Conservation (phyloP, 2,797 vertebrate genomes). For the Caiman crocodilus region DNA sequence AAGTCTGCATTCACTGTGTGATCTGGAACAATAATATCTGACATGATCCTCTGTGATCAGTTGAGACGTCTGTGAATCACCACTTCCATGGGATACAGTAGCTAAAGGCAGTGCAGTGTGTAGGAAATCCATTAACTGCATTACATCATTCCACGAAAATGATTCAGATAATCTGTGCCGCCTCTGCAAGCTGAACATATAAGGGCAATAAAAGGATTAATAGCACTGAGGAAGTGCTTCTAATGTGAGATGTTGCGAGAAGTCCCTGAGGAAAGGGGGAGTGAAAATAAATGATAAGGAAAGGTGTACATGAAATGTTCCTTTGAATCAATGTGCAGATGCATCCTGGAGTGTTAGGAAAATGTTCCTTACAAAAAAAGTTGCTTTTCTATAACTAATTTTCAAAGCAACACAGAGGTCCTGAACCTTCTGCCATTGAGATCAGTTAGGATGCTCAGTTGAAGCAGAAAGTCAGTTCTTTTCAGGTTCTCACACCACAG, state of each 20-base stretch:
- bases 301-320: neutral
- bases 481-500: neutral
- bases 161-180: conserved; percentile 59
- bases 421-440: neutral
- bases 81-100: fast-evolving
- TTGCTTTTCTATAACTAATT: neutral
- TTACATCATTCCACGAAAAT: conserved; percentile 39
- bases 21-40: neutral
- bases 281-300: neutral
- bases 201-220: conserved; percentile 35
- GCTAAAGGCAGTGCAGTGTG: fast-evolving
- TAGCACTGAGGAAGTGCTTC: neutral
- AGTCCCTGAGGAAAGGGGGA: conserved; percentile 11
- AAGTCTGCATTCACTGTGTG: neutral
- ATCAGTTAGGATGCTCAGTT: neutral
- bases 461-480: neutral
- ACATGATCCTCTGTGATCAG: neutral
- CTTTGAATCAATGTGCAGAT: neutral
- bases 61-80: neutral
- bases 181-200: conserved; percentile 2
- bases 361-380: neutral
- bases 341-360: neutral
- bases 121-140: neutral
- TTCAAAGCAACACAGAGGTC: neutral
- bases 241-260: neutral